These are phyloP conservation scores for Drosophila algonquin DNA, from an alignment of 2,888 invertebrate species.

Conservation along the genomic window DNA sequence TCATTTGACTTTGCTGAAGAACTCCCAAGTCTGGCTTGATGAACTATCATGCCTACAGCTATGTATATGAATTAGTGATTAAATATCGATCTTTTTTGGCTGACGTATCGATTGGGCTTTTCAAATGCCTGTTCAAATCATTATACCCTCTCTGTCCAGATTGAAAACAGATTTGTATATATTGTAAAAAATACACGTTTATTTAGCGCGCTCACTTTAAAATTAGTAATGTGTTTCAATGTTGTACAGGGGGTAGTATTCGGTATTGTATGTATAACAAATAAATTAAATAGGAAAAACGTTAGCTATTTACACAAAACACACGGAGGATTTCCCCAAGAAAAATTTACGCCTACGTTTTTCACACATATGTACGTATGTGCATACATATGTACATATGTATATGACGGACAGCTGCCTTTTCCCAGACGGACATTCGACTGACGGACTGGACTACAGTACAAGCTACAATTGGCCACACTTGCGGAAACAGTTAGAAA, in stretches of 20 bases:
- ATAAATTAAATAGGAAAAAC: conserved; percentile 60
- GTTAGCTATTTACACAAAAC: conserved; percentile 69
- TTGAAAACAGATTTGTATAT: conserved; percentile 22
- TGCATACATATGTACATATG: conserved; percentile 8
- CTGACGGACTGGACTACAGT: conserved; percentile 39
- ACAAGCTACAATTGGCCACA: conserved; percentile 70
- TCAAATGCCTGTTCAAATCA: no score
- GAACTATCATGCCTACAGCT: no score
- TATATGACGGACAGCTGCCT: conserved; percentile 1
- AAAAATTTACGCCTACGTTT: background rate
- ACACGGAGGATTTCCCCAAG: conserved; percentile 21
- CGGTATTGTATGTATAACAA: conserved; percentile 41
- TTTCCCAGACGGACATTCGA: conserved; percentile 13
- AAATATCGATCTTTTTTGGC: no score
- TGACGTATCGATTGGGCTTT: no score
- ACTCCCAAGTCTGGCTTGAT: background rate
- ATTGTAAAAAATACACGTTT: conserved; percentile 73
- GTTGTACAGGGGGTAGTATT: conserved; percentile 56
- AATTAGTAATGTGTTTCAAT: conserved; percentile 54
- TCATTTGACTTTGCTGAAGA: background rate
- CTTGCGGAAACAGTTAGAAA: conserved; percentile 65
- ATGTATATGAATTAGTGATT: no score
- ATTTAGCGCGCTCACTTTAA: conserved; percentile 66
- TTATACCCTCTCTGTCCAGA: background rate
- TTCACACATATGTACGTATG: background rate